Evolutionary conservation across 2,113 vertebrate genomes (phyloP), one percentile per base, ranked within the genome.

Genomic region (Piliocolobus tephrosceles): DNA sequence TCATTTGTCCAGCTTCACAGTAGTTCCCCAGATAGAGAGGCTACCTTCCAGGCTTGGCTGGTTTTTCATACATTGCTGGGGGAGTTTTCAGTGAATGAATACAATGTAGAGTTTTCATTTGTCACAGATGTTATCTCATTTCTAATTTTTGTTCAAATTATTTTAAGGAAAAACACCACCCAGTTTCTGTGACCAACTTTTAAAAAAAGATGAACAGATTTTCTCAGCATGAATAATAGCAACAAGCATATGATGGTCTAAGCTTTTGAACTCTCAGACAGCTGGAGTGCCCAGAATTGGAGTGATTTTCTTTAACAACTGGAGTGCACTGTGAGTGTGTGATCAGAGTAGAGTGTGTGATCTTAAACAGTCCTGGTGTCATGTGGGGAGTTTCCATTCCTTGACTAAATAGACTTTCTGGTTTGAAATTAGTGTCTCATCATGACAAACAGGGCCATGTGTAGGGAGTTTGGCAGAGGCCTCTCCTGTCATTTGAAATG

Each of bases 261-360:
- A 93, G 94, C 81, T 82, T 98, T 97, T 97, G 92, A 97, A 96
- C 68, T 94, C 64, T 89, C 84, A 94, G 85, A 83, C 68, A 93
- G 90, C 85, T 91, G 47, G 64, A 78, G 25, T 80, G 43, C 61
- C 73, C 75, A 95, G 83, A 89, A 90, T n/a, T 1, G 0, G 45
- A 10, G n/a, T 66, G 64, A 40, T 78, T 97, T 95, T 87, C 79
- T 95, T 93, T 50, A 95, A 85, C 7, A 14, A 76, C 47, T 88
- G 79, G 64, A 83, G 84, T 45, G 35, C 45, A 47, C 89, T 52
- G 72, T 86, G 66, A 96, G 76, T 96, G 86, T 52, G 35, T 0
- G 8, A 93, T 94, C 84, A 78, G 78, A 92, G 30, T 23, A 93
- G 45, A 43, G 79, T 20, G 25, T 66, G 90, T 95, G 94, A 95